These are phyloP conservation scores for Masnerella sp. DNA, from an alignment of 2,888 invertebrate species.

Conservation along the genomic window DNA sequence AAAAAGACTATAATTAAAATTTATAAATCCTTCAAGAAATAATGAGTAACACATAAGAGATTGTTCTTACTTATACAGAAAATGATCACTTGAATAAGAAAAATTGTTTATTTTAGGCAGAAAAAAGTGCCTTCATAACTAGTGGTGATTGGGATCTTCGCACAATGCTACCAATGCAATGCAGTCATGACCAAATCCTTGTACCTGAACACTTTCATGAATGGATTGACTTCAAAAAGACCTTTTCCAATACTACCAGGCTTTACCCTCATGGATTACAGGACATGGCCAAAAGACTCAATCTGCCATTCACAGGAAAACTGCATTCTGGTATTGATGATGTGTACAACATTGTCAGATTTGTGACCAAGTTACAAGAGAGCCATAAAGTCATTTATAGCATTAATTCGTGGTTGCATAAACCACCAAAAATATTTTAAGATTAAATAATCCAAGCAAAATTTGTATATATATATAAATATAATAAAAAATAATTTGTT, in stretches of 20 bases:
- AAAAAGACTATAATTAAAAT: too few species aligned
- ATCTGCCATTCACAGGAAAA: slow-evolving; percentile 74
- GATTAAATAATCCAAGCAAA: too few species aligned
- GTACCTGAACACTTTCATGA: slow-evolving; percentile 76
- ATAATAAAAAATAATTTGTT: background rate
- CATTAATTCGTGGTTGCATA: slow-evolving; percentile 63
- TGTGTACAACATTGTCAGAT: slow-evolving; percentile 68
- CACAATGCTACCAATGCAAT: slow-evolving; percentile 79
- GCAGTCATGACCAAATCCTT: slow-evolving; percentile 72
- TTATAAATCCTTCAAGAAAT: too few species aligned
- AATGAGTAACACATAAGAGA: too few species aligned
- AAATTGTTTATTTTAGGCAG: slow-evolving; percentile 2
- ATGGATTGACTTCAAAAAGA: slow-evolving; percentile 81
- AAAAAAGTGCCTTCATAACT: slow-evolving; percentile 79
- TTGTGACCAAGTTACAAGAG: slow-evolving; percentile 64
- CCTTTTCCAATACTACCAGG: slow-evolving; percentile 70
- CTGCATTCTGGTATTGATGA: slow-evolving; percentile 78
- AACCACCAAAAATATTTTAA: slow-evolving; percentile 9
- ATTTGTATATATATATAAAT: too few species aligned
- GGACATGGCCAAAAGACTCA: slow-evolving; percentile 72
- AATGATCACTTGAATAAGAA: background rate
- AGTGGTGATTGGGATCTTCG: slow-evolving; percentile 82
- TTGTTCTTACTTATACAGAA: too few species aligned
- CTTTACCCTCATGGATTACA: slow-evolving; percentile 75
- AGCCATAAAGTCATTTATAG: slow-evolving; percentile 63